phyloP scores from a whole-genome alignment of 2,888 invertebrate genomes.

The Folsomia manolachei region DNA sequence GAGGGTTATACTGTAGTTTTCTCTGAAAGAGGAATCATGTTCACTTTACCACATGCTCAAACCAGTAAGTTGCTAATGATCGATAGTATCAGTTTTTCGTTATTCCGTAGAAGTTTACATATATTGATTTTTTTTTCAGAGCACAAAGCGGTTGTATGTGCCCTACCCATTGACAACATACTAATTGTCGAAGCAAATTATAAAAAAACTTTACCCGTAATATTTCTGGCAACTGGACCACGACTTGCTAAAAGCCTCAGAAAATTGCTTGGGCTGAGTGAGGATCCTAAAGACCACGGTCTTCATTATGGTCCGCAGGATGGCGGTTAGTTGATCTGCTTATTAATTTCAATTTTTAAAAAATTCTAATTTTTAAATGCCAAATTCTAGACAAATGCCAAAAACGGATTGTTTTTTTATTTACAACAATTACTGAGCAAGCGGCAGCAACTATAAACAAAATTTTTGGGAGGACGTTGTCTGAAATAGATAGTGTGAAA shows the following conservation, averaged over 20 bases:
- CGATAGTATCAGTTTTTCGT: no score
- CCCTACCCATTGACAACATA: constrained; percentile 68
- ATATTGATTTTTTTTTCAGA: constrained; percentile 54
- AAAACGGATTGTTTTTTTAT: constrained; percentile 67
- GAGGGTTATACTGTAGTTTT: constrained; percentile 60
- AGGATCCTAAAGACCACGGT: constrained; percentile 53
- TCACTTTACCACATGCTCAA: constrained; percentile 56
- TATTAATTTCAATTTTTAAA: constrained; percentile 18
- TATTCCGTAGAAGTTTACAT: no score
- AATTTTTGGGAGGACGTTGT: constrained; percentile 10
- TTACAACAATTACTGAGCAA: neutral
- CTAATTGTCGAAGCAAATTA: constrained; percentile 75
- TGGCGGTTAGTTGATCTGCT: constrained; percentile 53
- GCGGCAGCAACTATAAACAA: neutral
- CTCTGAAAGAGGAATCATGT: constrained; percentile 56
- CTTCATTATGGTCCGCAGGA: constrained; percentile 60
- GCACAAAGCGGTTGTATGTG: constrained; percentile 60
- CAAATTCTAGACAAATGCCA: constrained; percentile 62
- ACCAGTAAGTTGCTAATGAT: no score
- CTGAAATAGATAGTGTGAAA: neutral
- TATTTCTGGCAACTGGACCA: constrained; percentile 74
- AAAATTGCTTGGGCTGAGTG: constrained; percentile 67
- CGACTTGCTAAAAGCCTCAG: constrained; percentile 68
- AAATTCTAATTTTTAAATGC: constrained; percentile 25
- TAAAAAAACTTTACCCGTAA: constrained; percentile 70